A percentile compares a stretch with the other conserved stretches of the same genome.
Evolutionary conservation across 1,140 invertebrate species (phyloP).

Genomic region (Drosophila mojavensis): DNA sequence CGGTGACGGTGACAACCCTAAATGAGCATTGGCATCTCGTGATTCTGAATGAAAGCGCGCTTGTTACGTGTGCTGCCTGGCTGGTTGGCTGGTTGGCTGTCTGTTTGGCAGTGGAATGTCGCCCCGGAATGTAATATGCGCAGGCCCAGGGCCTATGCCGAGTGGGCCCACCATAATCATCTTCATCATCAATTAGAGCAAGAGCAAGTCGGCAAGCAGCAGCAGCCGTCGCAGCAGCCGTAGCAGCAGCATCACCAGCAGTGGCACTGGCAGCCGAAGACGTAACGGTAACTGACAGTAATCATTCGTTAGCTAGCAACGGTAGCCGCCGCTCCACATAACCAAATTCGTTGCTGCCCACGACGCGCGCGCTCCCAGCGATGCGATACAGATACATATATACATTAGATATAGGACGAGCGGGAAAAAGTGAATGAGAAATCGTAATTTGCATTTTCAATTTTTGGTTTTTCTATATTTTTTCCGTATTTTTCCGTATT

Average conservation of each 20-base stretch:
- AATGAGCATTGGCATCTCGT: slow-evolving; percentile 50
- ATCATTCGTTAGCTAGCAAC: slow-evolving; percentile 59
- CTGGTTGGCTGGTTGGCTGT: background rate
- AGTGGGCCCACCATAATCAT: background rate
- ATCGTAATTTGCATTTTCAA: slow-evolving; percentile 8
- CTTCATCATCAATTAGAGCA: slow-evolving; percentile 38
- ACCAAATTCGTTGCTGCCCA: slow-evolving; percentile 9
- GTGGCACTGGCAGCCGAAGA: slow-evolving; percentile 21
- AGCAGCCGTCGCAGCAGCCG: no score
- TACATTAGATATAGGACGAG: slow-evolving; percentile 30
- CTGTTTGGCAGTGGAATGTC: slow-evolving; percentile 6
- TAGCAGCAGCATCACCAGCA: no score
- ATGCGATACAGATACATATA: slow-evolving; percentile 27
- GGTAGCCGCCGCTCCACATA: slow-evolving; percentile 31
- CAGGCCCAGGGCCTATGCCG: slow-evolving; percentile 28
- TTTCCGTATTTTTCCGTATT: no score
- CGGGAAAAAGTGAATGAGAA: slow-evolving; percentile 50
- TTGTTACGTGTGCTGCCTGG: slow-evolving; percentile 6
- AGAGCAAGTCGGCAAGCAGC: background rate
- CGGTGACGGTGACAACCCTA: slow-evolving; percentile 42
- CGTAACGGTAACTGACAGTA: slow-evolving; percentile 41
- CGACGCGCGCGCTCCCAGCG: slow-evolving; percentile 8
- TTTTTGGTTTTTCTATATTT: no score
- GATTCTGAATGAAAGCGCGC: slow-evolving; percentile 46
- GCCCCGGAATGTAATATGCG: slow-evolving; percentile 24